Percentiles rank a stretch among this genome's conserved stretches.
Evolutionary conservation across 2,113 vertebrate genomes (phyloP).

Genomic region (Cichladusa arquata): DNA sequence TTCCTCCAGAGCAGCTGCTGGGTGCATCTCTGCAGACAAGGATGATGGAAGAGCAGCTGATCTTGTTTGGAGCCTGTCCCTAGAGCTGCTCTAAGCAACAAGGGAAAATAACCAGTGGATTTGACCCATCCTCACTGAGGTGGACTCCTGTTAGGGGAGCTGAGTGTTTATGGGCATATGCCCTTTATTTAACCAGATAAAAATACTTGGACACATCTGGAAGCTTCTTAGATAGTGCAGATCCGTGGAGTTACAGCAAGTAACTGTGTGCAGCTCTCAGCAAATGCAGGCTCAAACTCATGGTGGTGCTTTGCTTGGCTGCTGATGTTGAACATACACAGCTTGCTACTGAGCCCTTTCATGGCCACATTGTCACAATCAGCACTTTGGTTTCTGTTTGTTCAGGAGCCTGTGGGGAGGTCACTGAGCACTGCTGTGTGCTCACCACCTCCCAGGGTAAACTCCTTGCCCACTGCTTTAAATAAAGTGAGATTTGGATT

Average conservation of each 20-base stretch:
- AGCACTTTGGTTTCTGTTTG: background rate
- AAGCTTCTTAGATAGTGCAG: background rate
- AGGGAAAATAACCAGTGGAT: accelerated
- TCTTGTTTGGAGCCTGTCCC: background rate
- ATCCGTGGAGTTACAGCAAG: background rate
- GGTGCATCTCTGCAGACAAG: background rate
- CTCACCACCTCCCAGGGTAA: background rate
- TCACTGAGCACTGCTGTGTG: background rate
- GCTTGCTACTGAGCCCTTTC: background rate
- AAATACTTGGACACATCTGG: background rate
- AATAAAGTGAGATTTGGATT: background rate
- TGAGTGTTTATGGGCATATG: background rate
- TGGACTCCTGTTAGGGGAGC: background rate
- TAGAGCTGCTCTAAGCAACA: background rate
- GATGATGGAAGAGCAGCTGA: background rate
- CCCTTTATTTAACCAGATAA: background rate
- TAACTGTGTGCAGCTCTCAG: background rate
- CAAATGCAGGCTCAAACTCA: background rate
- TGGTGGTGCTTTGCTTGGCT: background rate
- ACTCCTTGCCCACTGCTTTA: background rate
- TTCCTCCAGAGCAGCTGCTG: background rate
- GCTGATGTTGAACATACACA: background rate
- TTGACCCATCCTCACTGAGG: background rate
- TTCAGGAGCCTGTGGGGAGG: background rate
- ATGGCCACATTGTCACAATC: background rate